Evolutionary conservation across 2,113 vertebrate genomes (phyloP).

Genomic region (Eira barbara): DNA sequence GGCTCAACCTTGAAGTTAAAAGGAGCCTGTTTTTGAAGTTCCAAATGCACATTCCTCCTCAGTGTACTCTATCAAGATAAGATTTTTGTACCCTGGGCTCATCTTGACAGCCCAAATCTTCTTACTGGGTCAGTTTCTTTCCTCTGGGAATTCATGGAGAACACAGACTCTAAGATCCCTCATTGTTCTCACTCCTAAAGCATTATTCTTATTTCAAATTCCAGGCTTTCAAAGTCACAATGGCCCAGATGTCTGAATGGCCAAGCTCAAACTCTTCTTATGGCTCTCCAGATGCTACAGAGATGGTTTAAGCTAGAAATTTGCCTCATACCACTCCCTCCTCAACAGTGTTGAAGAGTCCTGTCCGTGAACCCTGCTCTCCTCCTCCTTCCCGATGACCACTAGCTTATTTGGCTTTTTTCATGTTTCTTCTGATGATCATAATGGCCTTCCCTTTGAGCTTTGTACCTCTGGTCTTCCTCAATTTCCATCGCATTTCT

Average conservation of each 20-base stretch:
- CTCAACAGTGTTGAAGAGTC: background rate
- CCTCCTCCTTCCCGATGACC: background rate
- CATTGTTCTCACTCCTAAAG: background rate
- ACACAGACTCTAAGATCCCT: background rate
- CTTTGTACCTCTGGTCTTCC: background rate
- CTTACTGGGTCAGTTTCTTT: background rate
- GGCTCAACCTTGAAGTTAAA: slow-evolving; percentile 22
- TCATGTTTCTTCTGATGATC: background rate
- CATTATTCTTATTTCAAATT: background rate
- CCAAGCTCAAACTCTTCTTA: background rate
- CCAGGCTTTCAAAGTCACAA: background rate
- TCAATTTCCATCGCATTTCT: background rate
- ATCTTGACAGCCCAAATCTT: slow-evolving; percentile 29
- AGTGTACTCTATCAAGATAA: background rate
- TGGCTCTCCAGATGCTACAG: background rate
- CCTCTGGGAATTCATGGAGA: background rate
- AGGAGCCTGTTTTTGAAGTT: slow-evolving; percentile 35
- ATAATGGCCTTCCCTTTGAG: background rate
- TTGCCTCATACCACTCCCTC: background rate
- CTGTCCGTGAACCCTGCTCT: background rate
- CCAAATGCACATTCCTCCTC: background rate
- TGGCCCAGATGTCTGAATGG: background rate
- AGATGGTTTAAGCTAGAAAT: background rate
- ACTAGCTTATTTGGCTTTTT: background rate
- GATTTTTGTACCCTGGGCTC: background rate